Conservation (phyloP, 2,888 invertebrate genomes). For the Agrochola macilenta region DNA sequence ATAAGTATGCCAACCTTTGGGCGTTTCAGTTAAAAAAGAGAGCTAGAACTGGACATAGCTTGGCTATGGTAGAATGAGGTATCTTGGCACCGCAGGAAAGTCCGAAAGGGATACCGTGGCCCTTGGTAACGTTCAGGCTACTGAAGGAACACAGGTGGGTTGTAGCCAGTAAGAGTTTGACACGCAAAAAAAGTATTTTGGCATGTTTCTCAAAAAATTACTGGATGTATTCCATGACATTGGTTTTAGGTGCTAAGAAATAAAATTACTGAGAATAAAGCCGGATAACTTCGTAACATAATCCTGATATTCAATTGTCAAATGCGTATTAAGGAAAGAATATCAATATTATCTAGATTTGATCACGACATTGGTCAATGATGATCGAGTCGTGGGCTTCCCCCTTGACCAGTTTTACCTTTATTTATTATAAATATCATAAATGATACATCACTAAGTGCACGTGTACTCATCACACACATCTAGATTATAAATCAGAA, state of each 20-base stretch:
- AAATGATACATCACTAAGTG: slow-evolving; percentile 11
- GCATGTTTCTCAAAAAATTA: too few species aligned
- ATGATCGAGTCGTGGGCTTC: slow-evolving; percentile 10
- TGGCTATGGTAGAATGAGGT: neutral
- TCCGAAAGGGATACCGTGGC: too few species aligned
- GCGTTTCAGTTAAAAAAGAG: neutral
- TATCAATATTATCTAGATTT: neutral
- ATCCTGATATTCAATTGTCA: neutral
- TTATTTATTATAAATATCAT: neutral
- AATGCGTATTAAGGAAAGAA: neutral
- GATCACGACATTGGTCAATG: slow-evolving; percentile 16
- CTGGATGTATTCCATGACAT: neutral
- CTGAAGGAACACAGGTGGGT: too few species aligned
- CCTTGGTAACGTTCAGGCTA: too few species aligned
- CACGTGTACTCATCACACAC: slow-evolving; percentile 15
- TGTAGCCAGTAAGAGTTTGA: too few species aligned
- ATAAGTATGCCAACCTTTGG: neutral
- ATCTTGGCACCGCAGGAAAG: neutral
- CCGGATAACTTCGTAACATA: neutral
- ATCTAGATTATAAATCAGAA: slow-evolving; percentile 28
- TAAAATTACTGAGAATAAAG: neutral
- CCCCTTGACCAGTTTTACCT: slow-evolving; percentile 21
- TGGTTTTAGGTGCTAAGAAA: neutral
- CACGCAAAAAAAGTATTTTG: too few species aligned
- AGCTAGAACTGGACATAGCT: rapidly evolving